These are phyloP conservation scores for Chironomus tepperi DNA, from an alignment of 1,140 invertebrate species.

Conservation along the genomic window DNA sequence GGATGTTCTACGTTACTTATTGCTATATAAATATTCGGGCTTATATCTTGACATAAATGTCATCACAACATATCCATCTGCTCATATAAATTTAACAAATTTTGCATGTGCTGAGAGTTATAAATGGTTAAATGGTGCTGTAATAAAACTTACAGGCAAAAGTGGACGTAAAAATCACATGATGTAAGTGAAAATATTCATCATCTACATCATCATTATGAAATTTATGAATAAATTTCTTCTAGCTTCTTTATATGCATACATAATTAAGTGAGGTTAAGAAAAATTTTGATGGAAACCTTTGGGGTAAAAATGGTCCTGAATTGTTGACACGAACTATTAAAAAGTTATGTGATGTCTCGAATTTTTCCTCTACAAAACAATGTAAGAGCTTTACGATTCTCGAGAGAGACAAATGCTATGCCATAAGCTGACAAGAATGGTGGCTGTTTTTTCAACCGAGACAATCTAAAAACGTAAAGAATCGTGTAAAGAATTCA, in stretches of 20 bases:
- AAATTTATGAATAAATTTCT: background rate
- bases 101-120: background rate
- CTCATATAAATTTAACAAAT: background rate
- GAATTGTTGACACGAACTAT: background rate
- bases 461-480: too few species aligned
- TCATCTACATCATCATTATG: too few species aligned
- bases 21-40: conserved; percentile 20
- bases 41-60: conserved; percentile 25
- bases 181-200: background rate
- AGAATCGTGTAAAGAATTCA: too few species aligned
- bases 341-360: background rate
- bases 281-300: background rate
- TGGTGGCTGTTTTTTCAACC: too few species aligned
- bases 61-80: background rate
- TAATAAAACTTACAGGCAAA: background rate
- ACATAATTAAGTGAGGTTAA: background rate
- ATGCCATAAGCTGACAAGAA: too few species aligned
- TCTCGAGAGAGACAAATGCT: too few species aligned
- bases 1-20: conserved; percentile 17
- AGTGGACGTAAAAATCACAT: background rate
- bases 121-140: background rate
- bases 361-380: background rate
- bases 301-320: background rate
- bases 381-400: too few species aligned
- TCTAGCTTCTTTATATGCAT: background rate